Evolutionary conservation across 2,888 invertebrate genomes (phyloP).

Genomic region (Melolontha melolontha): DNA sequence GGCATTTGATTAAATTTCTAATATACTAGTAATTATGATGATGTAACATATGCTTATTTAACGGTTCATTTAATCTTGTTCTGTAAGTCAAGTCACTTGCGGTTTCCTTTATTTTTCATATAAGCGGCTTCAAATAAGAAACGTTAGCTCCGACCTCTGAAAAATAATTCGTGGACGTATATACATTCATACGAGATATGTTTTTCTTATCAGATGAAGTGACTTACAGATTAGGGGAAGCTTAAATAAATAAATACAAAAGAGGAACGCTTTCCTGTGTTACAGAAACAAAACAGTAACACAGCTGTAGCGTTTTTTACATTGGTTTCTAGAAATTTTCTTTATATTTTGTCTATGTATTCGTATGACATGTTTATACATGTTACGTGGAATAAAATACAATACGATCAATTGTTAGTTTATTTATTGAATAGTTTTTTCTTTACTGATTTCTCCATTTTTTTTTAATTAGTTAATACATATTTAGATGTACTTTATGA

Average conservation of each 20-base stretch:
- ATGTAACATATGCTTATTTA: not conserved
- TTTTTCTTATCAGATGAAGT: constrained; percentile 9
- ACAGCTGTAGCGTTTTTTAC: constrained; percentile 10
- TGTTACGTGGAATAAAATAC: too few relatives aligned
- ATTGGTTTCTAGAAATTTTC: too few relatives aligned
- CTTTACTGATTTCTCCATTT: too few relatives aligned
- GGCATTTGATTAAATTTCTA: constrained; percentile 4
- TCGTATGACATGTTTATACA: too few relatives aligned
- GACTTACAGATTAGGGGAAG: constrained; percentile 13
- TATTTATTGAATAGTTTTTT: too few relatives aligned
- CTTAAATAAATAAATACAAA: constrained; percentile 1
- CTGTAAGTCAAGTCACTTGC: constrained; percentile 2
- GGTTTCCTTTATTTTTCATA: constrained; percentile 1
- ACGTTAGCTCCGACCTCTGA: not conserved
- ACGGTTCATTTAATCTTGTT: constrained; percentile 2
- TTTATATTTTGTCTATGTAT: too few relatives aligned
- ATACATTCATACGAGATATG: not conserved
- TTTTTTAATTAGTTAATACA: too few relatives aligned
- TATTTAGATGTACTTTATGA: too few relatives aligned
- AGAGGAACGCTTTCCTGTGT: constrained; percentile 7
- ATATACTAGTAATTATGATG: not conserved
- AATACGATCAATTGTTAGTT: too few relatives aligned
- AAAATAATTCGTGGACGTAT: not conserved
- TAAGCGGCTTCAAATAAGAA: not conserved
- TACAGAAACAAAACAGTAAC: constrained; percentile 8